Percentiles rank a stretch among this genome's conserved stretches.
phyloP scores from a whole-genome alignment of 2,797 vertebrate species.

The Neoniphon sammara region DNA sequence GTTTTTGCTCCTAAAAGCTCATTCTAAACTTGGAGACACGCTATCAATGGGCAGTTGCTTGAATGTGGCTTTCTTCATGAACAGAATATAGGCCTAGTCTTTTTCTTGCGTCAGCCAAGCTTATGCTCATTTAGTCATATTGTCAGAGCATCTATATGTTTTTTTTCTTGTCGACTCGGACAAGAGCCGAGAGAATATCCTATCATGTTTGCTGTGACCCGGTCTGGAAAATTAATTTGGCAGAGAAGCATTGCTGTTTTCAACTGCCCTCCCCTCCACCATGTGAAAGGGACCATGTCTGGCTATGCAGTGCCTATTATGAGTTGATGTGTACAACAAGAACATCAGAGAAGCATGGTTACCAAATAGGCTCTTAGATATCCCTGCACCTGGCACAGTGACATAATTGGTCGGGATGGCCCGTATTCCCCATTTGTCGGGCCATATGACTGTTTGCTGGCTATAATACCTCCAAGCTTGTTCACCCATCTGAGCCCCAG shows the following conservation, averaged over 20 bases:
- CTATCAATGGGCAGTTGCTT: constrained; percentile 14
- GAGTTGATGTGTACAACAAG: constrained; percentile 84
- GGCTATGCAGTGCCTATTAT: constrained; percentile 85
- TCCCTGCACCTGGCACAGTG: constrained; percentile 87
- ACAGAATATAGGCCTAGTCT: constrained; percentile 12
- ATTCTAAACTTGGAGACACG: constrained; percentile 10
- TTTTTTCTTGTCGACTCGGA: constrained; percentile 54
- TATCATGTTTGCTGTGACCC: constrained; percentile 67
- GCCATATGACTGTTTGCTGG: constrained; percentile 79
- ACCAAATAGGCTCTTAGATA: constrained; percentile 85
- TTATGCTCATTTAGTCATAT: constrained; percentile 43
- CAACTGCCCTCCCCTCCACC: constrained; percentile 68
- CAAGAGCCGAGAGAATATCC: constrained; percentile 59
- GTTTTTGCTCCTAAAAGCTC: constrained; percentile 10
- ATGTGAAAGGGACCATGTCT: constrained; percentile 79
- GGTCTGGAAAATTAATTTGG: constrained; percentile 82
- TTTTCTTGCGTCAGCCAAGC: constrained; percentile 24
- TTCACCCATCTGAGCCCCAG: constrained; percentile 86
- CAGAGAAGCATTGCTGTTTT: constrained; percentile 70
- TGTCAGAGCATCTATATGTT: constrained; percentile 24
- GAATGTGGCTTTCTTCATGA: constrained; percentile 16
- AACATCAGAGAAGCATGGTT: constrained; percentile 85
- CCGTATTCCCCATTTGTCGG: constrained; percentile 77
- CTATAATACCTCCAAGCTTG: constrained; percentile 82
- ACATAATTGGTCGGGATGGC: constrained; percentile 85